Evolutionary conservation across 2,888 invertebrate species (phyloP).

Genomic region (Oxystoma pomonae): DNA sequence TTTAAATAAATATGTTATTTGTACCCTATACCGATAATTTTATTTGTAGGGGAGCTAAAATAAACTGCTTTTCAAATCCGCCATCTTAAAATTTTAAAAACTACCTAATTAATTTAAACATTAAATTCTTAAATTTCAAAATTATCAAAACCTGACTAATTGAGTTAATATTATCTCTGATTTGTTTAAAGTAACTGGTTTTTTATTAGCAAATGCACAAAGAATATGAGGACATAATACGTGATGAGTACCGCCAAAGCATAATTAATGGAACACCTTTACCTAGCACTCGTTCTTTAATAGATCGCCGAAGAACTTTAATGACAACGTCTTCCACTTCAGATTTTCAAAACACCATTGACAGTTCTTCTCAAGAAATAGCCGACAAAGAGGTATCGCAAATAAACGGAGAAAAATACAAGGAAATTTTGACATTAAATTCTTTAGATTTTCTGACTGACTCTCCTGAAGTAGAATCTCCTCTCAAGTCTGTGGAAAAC

Average conservation of each 20-base stretch:
- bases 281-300: constrained; percentile 27
- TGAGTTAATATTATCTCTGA: too few relatives aligned
- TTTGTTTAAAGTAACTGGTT: too few relatives aligned
- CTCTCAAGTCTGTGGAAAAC: constrained; percentile 10
- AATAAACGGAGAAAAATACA: background rate
- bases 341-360: background rate
- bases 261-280: constrained; percentile 28
- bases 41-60: too few relatives aligned
- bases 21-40: too few relatives aligned
- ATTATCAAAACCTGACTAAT: too few relatives aligned
- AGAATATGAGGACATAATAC: constrained; percentile 41
- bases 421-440: constrained; percentile 10
- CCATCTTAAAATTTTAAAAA: constrained; percentile 8
- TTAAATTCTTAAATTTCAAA: too few relatives aligned
- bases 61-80: too few relatives aligned
- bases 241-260: constrained; percentile 37
- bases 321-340: constrained; percentile 10
- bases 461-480: background rate
- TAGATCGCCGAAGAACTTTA: constrained; percentile 28
- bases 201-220: constrained; percentile 41
- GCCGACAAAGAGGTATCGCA: constrained; percentile 4
- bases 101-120: background rate
- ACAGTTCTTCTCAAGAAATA: background rate
- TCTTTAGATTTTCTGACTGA: constrained; percentile 10
- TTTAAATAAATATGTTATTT: too few relatives aligned